Base-by-base conservation (phyloP, 2,797 vertebrate species). In the Coracias cyanogaster region DNA sequence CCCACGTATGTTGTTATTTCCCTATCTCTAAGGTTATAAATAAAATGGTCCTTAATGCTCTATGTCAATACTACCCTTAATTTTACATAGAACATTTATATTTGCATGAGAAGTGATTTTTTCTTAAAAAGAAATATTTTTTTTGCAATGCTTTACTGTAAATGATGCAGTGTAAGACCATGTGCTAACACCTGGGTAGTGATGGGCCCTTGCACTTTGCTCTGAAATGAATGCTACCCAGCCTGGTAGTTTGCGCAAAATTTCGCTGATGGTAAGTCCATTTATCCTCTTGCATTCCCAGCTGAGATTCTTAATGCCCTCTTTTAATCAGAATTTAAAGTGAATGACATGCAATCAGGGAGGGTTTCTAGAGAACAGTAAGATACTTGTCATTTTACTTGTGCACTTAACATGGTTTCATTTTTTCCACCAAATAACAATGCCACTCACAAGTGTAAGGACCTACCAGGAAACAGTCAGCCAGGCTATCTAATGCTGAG, bases 251-350 rank as follows among this genome's bases (percentile, higher is more conserved):
- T 72, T 82, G 62, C 67, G 82, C 76, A 80, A 91, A 95, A 90
- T 82, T 78, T 86, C 92, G 55, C 60, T 89, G 46, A 52, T 54
- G 69, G 54, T 94, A 91, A 72, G 71, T 77, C 77, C 86, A 67
- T 95, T 95, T 96, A 93, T 85, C 66, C 91, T 91, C 94, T 76
- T 94, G 43, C 64, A 52, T 88, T 96, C 54, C 85, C 79, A 70
- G 62, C 81, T 73, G 91, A 84, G 73, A 82, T 61, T 94, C 90
- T 92, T 62, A 83, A 70, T 97, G 66, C 48, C 14, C 43, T 55
- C 64, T 82, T 89, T 94, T 93, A 95, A 95, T 95, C 96, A 96
- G 78, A 88, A 94, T 92, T 92, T 90, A 82, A 78, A 96, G 89
- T 80, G 79, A 82, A 71, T 58, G 89, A 86, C 62, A 51, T 57